Conservation (phyloP, 2,797 vertebrate species). For the Silurus lanzhouensis region DNA sequence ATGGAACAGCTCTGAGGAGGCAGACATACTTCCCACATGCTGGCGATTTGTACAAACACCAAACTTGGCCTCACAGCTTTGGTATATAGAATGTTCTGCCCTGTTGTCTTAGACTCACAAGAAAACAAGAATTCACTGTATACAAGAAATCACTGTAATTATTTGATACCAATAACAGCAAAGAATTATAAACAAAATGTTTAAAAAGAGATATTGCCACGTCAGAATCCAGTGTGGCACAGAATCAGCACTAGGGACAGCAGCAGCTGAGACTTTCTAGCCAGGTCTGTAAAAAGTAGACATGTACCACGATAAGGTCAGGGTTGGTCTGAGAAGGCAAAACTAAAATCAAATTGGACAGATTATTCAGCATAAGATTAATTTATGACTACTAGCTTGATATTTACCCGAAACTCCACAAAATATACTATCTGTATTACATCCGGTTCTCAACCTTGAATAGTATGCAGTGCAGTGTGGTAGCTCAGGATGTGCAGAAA, state of each 20-base stretch:
- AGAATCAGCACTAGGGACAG: constrained; percentile 20
- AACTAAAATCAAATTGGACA: background rate
- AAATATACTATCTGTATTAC: background rate
- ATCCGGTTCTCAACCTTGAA: background rate
- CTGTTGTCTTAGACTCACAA: background rate
- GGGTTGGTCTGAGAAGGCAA: background rate
- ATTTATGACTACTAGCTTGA: background rate
- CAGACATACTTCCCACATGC: background rate
- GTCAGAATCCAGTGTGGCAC: background rate
- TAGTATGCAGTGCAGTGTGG: background rate
- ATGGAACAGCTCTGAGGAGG: background rate
- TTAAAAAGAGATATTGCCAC: no score
- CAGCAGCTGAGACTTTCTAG: background rate
- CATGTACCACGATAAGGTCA: background rate
- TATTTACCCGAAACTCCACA: background rate
- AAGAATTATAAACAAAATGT: no score
- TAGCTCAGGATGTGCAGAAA: background rate
- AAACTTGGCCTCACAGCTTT: background rate
- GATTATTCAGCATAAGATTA: background rate
- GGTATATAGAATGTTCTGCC: background rate
- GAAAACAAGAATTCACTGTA: no score
- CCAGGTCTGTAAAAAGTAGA: background rate
- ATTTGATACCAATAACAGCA: background rate
- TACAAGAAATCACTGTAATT: background rate
- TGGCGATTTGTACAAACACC: background rate